Percentiles rank a stretch among this genome's conserved stretches.
These are phyloP conservation scores for Clinocottus analis DNA, from an alignment of 2,113 vertebrate genomes.

Conservation along the genomic window DNA sequence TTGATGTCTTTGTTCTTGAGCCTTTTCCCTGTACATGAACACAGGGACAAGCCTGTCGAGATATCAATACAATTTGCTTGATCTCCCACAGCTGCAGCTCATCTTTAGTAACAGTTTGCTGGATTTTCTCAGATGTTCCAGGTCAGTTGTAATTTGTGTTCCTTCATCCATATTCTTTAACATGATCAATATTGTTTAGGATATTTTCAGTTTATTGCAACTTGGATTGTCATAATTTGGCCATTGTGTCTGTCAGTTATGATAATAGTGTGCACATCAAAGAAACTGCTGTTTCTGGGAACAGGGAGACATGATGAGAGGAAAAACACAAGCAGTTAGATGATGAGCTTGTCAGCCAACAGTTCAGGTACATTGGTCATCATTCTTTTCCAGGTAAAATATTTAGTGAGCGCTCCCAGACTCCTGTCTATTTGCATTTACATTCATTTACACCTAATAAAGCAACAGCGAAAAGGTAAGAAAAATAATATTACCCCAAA, in stretches of 20 bases:
- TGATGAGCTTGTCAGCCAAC: background rate
- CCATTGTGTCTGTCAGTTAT: background rate
- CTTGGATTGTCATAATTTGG: slow-evolving; percentile 20
- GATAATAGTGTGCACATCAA: background rate
- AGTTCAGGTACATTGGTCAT: background rate
- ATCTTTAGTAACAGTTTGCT: slow-evolving; percentile 27
- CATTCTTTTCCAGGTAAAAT: background rate
- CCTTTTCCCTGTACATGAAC: slow-evolving; percentile 29
- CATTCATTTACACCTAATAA: background rate
- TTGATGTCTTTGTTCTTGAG: slow-evolving; percentile 64
- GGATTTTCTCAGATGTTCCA: background rate
- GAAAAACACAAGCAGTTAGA: background rate
- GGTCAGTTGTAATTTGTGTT: slow-evolving; percentile 10
- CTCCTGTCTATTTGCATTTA: background rate
- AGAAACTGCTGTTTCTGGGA: background rate
- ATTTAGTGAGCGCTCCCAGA: background rate
- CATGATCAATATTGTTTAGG: background rate
- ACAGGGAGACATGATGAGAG: background rate
- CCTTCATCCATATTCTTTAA: slow-evolving; percentile 1
- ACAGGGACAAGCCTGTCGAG: slow-evolving; percentile 28
- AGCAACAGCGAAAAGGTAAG: background rate
- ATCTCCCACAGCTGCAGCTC: slow-evolving; percentile 41
- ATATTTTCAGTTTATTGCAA: slow-evolving; percentile 7
- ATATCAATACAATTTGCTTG: slow-evolving; percentile 50
- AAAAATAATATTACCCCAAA: background rate